Evolutionary conservation across 2,113 vertebrate genomes (phyloP), one percentile per base, ranked within the genome.

Genomic region (Passer domesticus): DNA sequence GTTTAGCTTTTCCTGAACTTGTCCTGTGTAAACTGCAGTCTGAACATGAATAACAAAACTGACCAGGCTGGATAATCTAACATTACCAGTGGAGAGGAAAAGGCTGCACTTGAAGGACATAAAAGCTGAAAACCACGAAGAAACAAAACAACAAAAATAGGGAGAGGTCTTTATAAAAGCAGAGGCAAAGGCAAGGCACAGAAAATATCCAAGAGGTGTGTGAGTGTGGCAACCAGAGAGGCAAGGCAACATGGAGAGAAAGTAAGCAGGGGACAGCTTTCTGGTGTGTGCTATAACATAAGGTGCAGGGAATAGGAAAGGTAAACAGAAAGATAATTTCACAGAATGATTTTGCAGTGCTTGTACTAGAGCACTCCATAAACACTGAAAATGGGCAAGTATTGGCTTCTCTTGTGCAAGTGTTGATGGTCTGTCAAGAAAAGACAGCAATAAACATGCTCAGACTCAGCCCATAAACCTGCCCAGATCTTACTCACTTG

Each of bases 41-140:
- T 62, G 50, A 91, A 76, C 68, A 37, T 2, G 24, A 55, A 2
- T 31, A 87, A 47, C 53, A 74, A 62, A 85, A 70, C 64, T 64
- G 76, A 56, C 12, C 0, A 1, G 78, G 52, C 6, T 78, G 56
- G 28, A 68, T 58, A 56, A 88, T 59, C 75, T 70, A 46, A 73
- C 70, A 56, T 56, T 86, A 92, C 79, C 83, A 95, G 64, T 27
- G 30, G 55, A 90, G 64, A 86, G 79, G 85, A 95, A 88, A 93
- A 90, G 39, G 46, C 41, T 76, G 67, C 21, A 74, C 28, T 15
- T 62, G 30, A 88, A 81, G 24, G 55, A 86, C 28, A 63, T 30
- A 59, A 50, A 66, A 86, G 52, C 43, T 83, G 75, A 72, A 80
- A 95, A 89, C 31, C 7, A 55, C 24, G 2, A 87, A 70, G 30